phyloP scores from a whole-genome alignment of 2,888 invertebrate species.

The Scaptomyza caliginosa region DNA sequence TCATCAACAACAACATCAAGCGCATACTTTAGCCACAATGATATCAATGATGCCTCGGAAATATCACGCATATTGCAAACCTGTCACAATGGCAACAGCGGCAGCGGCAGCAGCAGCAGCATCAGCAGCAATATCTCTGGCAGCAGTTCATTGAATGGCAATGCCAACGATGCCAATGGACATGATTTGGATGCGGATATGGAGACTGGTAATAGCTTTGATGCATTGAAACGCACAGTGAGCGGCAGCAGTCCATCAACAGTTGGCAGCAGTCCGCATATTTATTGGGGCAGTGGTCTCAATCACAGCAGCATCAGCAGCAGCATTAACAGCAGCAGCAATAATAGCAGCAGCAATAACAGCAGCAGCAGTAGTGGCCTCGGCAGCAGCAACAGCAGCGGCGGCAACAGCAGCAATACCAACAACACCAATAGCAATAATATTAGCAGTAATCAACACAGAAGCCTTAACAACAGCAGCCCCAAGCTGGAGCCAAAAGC shows the following conservation, averaged over 20 bases:
- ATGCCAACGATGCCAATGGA: slow-evolving; percentile 30
- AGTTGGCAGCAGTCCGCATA: slow-evolving; percentile 49
- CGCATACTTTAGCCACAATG: slow-evolving; percentile 75
- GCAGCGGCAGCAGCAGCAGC: slow-evolving; percentile 53
- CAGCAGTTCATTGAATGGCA: slow-evolving; percentile 41
- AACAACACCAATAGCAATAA: slow-evolving; percentile 15
- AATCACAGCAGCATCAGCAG: slow-evolving; percentile 34
- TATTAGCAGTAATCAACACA: slow-evolving; percentile 24
- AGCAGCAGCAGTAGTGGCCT: neutral
- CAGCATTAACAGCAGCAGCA: slow-evolving; percentile 11
- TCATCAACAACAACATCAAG: slow-evolving; percentile 25
- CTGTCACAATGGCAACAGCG: slow-evolving; percentile 83
- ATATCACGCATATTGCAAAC: slow-evolving; percentile 84
- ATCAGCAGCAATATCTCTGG: slow-evolving; percentile 1
- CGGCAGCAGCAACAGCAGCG: slow-evolving; percentile 12
- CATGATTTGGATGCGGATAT: slow-evolving; percentile 33
- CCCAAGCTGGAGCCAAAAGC: slow-evolving; percentile 45
- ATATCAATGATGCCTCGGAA: slow-evolving; percentile 83
- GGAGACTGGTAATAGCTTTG: slow-evolving; percentile 65
- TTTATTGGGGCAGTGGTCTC: slow-evolving; percentile 59
- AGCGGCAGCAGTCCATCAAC: slow-evolving; percentile 13
- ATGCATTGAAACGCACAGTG: slow-evolving; percentile 69
- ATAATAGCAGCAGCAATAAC: neutral
- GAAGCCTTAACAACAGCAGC: slow-evolving; percentile 38
- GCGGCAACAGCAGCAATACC: slow-evolving; percentile 9